Percentiles rank a stretch among this genome's conserved stretches.
Conservation (phyloP, 2,113 vertebrate genomes). For the Gallinago undulata region DNA sequence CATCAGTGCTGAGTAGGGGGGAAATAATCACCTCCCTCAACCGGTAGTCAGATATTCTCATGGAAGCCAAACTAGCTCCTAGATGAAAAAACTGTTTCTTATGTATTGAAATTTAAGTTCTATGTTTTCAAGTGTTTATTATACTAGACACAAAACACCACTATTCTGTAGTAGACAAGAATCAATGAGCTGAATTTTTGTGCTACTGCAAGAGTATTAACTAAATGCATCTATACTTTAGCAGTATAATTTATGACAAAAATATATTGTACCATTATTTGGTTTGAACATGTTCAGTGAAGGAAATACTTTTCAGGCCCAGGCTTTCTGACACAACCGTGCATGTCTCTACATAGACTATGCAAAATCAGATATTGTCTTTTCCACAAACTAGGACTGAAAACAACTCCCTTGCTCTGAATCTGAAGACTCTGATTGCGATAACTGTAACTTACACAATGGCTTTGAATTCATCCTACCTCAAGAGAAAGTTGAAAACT, state of each 20-base stretch:
- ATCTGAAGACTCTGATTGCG: neutral
- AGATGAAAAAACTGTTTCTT: neutral
- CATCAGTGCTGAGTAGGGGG: neutral
- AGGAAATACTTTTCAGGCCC: neutral
- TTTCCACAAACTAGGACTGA: neutral
- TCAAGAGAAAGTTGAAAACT: neutral
- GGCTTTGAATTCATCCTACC: neutral
- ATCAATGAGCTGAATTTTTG: neutral
- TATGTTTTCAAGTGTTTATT: neutral
- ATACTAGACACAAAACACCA: neutral
- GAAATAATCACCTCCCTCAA: neutral
- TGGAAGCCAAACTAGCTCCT: neutral
- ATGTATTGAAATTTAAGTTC: neutral
- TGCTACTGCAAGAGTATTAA: neutral
- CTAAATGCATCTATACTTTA: neutral
- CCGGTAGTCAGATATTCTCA: neutral
- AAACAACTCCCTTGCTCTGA: neutral
- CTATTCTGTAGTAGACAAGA: neutral
- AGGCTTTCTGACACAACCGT: neutral
- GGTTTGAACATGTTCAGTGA: neutral
- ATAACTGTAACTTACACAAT: neutral
- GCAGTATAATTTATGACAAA: neutral
- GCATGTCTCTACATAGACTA: neutral
- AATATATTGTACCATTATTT: neutral
- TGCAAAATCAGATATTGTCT: neutral